Conservation (phyloP, 2,113 vertebrate species). For the Colius striatus region DNA sequence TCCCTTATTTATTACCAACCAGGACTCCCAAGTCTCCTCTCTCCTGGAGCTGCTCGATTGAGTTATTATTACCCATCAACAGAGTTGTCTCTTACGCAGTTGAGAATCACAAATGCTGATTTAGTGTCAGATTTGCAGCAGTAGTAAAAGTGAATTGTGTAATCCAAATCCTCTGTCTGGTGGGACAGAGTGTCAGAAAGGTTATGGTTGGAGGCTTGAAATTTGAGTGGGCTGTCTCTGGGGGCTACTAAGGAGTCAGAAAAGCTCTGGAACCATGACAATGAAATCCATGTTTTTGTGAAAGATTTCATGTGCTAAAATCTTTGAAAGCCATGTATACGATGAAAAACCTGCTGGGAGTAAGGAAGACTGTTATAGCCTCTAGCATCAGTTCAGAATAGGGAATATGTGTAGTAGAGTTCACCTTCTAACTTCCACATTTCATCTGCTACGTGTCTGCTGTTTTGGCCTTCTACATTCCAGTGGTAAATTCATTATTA, state of each 20-base stretch:
- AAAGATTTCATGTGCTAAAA: neutral
- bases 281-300: neutral
- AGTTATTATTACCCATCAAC: neutral
- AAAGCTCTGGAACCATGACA: neutral
- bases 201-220: neutral
- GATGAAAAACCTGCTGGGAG: neutral
- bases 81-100: neutral
- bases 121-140: neutral
- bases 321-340: fast-evolving
- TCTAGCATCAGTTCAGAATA: neutral
- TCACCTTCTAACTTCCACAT: neutral
- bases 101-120: neutral
- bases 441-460: neutral
- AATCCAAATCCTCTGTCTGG: neutral
- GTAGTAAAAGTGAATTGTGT: neutral
- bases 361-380: neutral
- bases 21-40: no score
- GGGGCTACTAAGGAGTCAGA: neutral
- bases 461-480: neutral
- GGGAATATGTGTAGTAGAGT: neutral
- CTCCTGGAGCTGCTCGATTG: neutral
- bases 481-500: neutral
- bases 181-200: neutral
- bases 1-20: no score
- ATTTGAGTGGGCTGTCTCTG: neutral